Percentiles rank a stretch among this genome's conserved stretches.
Conservation (phyloP, 2,113 vertebrate genomes). For the Odocoileus hemionus region DNA sequence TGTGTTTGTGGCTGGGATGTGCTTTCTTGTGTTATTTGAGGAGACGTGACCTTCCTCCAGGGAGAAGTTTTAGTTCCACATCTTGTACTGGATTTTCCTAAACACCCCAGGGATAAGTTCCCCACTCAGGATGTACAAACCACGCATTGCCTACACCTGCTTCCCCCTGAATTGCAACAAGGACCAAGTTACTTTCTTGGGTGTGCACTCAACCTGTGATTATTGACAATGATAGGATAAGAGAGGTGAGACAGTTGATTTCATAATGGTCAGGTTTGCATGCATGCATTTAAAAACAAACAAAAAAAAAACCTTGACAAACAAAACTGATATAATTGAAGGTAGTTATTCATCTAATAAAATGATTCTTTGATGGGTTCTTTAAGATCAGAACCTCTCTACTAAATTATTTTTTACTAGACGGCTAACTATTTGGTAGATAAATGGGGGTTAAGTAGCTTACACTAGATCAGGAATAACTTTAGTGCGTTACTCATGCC, state of each 20-base stretch:
- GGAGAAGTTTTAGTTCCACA: not conserved
- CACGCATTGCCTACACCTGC: rapidly evolving
- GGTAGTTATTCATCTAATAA: not conserved
- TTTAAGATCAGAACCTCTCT: not conserved
- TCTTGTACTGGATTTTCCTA: not conserved
- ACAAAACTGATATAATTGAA: not conserved
- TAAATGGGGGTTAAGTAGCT: not conserved
- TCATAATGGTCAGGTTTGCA: not conserved
- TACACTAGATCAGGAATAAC: not conserved
- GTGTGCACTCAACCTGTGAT: not conserved
- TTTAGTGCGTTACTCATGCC: rapidly evolving
- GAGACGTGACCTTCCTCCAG: not conserved
- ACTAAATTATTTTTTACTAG: not conserved
- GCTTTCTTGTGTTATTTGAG: not conserved
- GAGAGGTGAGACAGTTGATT: not conserved
- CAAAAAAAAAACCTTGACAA: not conserved
- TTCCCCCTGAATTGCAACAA: not conserved
- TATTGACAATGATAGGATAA: not conserved
- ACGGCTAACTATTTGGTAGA: not conserved
- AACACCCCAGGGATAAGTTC: not conserved
- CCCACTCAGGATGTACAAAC: not conserved
- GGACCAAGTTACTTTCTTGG: not conserved
- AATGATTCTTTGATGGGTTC: not conserved
- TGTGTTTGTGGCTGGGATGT: not conserved
- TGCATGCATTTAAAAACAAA: not conserved